Conservation (phyloP, 1,140 invertebrate genomes). For the Drosophila virilis region DNA sequence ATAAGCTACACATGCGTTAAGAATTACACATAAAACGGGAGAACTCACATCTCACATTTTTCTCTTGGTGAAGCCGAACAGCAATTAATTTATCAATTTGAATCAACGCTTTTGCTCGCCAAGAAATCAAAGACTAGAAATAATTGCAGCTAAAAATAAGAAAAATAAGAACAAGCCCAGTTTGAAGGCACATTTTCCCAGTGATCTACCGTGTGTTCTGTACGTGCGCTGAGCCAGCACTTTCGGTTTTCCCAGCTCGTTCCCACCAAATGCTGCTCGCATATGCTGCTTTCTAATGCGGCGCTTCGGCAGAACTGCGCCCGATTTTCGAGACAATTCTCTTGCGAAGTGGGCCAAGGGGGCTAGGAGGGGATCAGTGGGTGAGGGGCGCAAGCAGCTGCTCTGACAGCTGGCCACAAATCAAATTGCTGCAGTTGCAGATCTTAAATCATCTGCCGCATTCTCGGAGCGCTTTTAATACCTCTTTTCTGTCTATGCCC, state of each 20-base stretch:
- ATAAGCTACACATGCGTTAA: too few relatives aligned
- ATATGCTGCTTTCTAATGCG: constrained; percentile 49
- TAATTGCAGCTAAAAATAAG: constrained; percentile 2
- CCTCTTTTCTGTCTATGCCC: background rate
- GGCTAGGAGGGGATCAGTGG: background rate
- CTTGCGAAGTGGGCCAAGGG: background rate
- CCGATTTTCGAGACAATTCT: background rate
- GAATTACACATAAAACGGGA: too few relatives aligned
- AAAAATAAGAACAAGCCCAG: constrained; percentile 28
- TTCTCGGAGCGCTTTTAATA: constrained; percentile 27
- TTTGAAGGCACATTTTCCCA: background rate
- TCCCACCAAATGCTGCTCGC: background rate
- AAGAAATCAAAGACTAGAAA: constrained; percentile 2
- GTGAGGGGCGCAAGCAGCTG: background rate
- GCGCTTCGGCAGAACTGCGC: constrained; percentile 9
- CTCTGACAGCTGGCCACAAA: constrained; percentile 53
- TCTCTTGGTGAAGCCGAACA: background rate
- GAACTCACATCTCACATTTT: too few relatives aligned
- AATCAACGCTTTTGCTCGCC: constrained; percentile 25
- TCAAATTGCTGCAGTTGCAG: constrained; percentile 59
- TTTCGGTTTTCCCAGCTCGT: constrained; percentile 37
- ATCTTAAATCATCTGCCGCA: constrained; percentile 35
- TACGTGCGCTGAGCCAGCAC: constrained; percentile 35
- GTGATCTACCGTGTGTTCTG: background rate
- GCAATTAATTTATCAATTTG: constrained; percentile 17